These are phyloP conservation scores for Rutilus rutilus DNA, from an alignment of 2,113 vertebrate species.

Conservation along the genomic window DNA sequence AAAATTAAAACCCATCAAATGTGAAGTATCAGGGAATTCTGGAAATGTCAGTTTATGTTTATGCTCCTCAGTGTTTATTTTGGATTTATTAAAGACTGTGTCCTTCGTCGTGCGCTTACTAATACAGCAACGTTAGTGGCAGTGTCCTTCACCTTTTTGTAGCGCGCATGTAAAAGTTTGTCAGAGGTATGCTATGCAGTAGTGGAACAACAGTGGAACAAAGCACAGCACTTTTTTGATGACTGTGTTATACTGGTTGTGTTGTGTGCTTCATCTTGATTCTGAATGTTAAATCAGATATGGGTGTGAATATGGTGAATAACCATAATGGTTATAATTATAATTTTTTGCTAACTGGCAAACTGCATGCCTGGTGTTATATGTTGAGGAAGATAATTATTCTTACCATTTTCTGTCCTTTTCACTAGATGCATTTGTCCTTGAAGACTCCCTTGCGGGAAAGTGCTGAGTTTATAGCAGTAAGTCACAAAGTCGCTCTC, in stretches of 20 bases:
- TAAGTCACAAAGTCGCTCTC: slow-evolving; percentile 41
- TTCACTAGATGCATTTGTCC: slow-evolving; percentile 16
- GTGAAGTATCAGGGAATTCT: no score
- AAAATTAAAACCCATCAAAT: no score
- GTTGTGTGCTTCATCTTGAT: background rate
- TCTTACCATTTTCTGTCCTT: background rate
- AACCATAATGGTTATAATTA: background rate
- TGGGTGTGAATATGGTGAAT: background rate
- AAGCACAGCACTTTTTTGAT: no score
- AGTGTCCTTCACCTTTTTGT: background rate
- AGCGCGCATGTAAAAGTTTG: background rate
- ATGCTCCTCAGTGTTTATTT: no score
- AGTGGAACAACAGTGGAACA: no score
- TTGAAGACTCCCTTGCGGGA: slow-evolving; percentile 30
- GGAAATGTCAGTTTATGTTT: no score
- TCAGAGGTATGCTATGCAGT: background rate
- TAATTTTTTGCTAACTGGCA: background rate
- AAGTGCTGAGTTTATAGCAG: slow-evolving; percentile 47
- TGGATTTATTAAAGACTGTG: background rate
- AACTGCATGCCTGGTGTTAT: background rate
- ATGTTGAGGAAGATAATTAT: background rate
- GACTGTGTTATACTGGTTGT: background rate
- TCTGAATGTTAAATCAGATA: background rate
- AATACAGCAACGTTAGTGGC: no score
- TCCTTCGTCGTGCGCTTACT: no score